Conservation (phyloP, 23 tunicate genomes). For the Oikopleura albicans region DNA sequence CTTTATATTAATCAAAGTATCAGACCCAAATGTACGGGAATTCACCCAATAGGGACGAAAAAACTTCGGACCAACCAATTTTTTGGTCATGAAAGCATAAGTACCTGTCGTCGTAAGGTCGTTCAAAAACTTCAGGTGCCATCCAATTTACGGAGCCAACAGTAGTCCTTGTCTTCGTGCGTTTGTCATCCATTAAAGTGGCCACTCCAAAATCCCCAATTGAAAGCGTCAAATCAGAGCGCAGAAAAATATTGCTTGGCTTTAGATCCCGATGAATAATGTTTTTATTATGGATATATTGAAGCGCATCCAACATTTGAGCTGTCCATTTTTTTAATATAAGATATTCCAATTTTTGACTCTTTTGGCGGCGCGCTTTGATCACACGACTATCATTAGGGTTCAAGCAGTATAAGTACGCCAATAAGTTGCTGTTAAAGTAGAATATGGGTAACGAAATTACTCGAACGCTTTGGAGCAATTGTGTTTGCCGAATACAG, state of each 20-base stretch:
- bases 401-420: no score
- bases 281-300: slow-evolving; percentile 71
- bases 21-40: no score
- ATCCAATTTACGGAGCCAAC: slow-evolving; percentile 99
- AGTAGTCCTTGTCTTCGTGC: slow-evolving; percentile 92
- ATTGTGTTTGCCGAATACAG: no score
- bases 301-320: slow-evolving; percentile 70
- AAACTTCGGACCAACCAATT: no score
- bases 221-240: slow-evolving; percentile 46
- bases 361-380: slow-evolving; percentile 60
- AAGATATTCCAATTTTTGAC: slow-evolving; percentile 59
- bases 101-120: slow-evolving; percentile 83
- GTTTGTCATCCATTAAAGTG: slow-evolving; percentile 90
- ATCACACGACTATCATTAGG: slow-evolving; percentile 18
- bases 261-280: slow-evolving; percentile 87
- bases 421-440: no score
- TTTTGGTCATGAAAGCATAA: no score
- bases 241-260: slow-evolving; percentile 91
- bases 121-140: slow-evolving; percentile 99
- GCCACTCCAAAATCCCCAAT: slow-evolving; percentile 99
- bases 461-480: no score
- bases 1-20: no score
- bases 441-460: no score
- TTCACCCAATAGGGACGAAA: no score
- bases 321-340: slow-evolving; percentile 15